Conservation (phyloP, 2,797 vertebrate species). For the Microtus agrestis region DNA sequence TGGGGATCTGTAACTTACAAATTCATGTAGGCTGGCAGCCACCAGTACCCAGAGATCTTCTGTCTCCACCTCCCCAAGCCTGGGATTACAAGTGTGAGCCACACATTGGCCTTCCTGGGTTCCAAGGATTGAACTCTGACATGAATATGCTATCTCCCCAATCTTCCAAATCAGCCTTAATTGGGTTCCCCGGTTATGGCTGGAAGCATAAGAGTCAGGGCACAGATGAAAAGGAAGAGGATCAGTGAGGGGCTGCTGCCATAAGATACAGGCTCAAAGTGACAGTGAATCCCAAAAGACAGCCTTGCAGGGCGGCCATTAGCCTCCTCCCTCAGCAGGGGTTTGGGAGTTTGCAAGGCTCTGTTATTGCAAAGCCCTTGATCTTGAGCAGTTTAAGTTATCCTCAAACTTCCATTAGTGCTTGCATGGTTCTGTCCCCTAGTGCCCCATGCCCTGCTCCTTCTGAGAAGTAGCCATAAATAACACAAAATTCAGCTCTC, state of each 20-base stretch:
- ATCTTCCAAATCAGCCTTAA: not conserved
- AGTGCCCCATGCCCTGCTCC: constrained; percentile 18
- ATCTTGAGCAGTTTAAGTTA: constrained; percentile 78
- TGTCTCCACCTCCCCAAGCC: not conserved
- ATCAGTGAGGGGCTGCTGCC: not conserved
- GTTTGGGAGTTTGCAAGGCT: constrained; percentile 50
- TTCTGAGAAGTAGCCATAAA: constrained; percentile 77
- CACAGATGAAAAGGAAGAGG: not conserved
- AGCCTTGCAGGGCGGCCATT: not conserved
- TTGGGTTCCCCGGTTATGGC: too few species aligned
- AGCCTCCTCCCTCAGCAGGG: not conserved
- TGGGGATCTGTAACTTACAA: not conserved
- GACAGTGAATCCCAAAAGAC: not conserved
- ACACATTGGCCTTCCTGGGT: not conserved
- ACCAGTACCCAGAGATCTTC: not conserved
- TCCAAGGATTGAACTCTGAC: not conserved
- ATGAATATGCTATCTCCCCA: not conserved
- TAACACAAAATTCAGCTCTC: constrained; percentile 67
- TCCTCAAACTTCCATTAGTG: constrained; percentile 70
- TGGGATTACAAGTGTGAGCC: not conserved
- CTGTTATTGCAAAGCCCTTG: constrained; percentile 72
- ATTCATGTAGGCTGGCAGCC: not conserved
- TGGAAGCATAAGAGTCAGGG: not conserved
- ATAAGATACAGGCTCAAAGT: too few species aligned
- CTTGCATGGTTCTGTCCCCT: constrained; percentile 60